phyloP scores from a whole-genome alignment of 2,113 vertebrate species.

The Cricetomys ansorgei region DNA sequence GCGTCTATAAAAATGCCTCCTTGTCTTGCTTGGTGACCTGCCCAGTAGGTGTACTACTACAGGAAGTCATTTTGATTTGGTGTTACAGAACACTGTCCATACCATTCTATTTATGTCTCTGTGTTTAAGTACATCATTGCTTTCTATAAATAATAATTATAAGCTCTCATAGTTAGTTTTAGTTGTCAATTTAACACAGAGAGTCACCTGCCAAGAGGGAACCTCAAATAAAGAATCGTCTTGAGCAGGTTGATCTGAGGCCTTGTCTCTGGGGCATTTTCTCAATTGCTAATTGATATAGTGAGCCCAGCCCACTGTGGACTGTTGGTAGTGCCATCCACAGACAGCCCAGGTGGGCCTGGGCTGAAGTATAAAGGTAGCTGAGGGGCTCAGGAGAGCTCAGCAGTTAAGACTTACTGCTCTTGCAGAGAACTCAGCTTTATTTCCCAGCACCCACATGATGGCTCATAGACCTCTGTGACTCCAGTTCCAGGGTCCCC shows the following conservation, averaged over 20 bases:
- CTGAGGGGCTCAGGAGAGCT: background rate
- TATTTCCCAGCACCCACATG: background rate
- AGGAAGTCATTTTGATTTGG: background rate
- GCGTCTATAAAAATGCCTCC: too few relatives aligned
- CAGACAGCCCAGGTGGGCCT: background rate
- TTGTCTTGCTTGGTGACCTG: too few relatives aligned
- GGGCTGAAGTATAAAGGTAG: background rate
- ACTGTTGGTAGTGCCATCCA: background rate
- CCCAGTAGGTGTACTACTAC: too few relatives aligned
- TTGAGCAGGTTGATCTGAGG: background rate
- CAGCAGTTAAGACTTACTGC: background rate
- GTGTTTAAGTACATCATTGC: background rate
- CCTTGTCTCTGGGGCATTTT: background rate
- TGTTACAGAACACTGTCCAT: background rate
- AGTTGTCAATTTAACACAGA: background rate
- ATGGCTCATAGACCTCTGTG: background rate
- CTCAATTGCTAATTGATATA: background rate
- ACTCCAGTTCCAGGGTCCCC: background rate
- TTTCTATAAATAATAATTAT: background rate
- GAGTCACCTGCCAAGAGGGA: background rate
- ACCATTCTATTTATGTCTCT: background rate
- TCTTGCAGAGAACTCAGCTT: background rate
- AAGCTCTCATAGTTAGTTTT: background rate
- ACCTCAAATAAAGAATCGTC: background rate
- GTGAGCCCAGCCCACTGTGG: background rate